Base-by-base conservation (phyloP, 2,113 vertebrate genomes). In the Calcarius ornatus region DNA sequence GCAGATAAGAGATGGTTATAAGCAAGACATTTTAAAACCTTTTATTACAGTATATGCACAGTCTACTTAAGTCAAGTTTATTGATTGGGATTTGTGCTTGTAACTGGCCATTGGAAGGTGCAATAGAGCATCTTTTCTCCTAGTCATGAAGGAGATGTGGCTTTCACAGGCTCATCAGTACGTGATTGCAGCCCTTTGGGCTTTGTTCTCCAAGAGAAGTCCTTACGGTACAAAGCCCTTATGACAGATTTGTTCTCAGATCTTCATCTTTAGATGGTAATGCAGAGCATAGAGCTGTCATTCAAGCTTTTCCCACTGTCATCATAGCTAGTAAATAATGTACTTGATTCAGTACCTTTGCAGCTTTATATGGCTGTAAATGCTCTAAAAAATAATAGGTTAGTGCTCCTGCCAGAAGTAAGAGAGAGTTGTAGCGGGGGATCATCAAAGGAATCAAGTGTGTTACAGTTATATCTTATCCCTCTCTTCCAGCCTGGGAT, bases 251-350 rank as follows among this genome's bases (percentile, higher is more conserved):
- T 93, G 24, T 60, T 81, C 51, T 77, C 50, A 77, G 42, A 78
- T 81, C 23, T 81, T 81, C 23, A 2, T 60, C 57, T 68, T 85
- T 23, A 76, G 40, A 35, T 19, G 15, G 38, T 40, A 88, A 60
- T 61, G 56, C 20, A 82, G 31, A n/a, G 60, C 0, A 5, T 3
- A 68, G 23, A 79, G 73, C 21, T 84, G 43, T n/a, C 61, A 51
- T 63, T 90, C 57, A 75, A 57, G 61, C 6, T 87, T 85, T 92
- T 78, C 38, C 40, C 59, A 48, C 66, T 72, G 57, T 43, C 61
- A 68, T 80, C 24, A 87, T 75, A 84, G 24, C 30, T 92, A 72
- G 61, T 85, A 90, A 96, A 96, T 76, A 85, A 82, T 37, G 16
- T 48, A 56, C 57, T 76, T 57, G 65, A 61, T 79, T 87, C 60